Conservation (phyloP, 1,140 invertebrate species). For the Diprion similis region DNA sequence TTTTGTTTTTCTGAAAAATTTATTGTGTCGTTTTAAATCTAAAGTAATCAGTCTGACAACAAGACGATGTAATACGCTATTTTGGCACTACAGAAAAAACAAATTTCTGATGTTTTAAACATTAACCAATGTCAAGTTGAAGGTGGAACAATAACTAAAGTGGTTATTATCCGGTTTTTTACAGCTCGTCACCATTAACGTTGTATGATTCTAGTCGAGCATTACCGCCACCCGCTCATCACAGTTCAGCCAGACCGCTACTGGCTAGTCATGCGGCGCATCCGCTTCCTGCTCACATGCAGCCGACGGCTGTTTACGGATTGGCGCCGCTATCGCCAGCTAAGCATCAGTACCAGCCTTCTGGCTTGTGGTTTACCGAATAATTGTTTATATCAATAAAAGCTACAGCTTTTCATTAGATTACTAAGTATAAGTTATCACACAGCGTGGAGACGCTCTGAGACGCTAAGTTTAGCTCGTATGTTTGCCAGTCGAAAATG, state of each 20-base stretch:
- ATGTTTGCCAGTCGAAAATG: too few species aligned
- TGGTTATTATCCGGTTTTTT: conserved; percentile 51
- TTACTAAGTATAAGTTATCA: too few species aligned
- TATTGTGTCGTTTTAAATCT: too few species aligned
- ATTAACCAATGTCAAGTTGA: too few species aligned
- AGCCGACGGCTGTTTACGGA: conserved; percentile 72
- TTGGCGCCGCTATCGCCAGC: conserved; percentile 77
- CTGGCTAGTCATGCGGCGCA: conserved; percentile 76
- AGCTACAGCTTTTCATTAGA: too few species aligned
- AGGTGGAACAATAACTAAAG: conserved; percentile 37
- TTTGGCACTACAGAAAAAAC: too few species aligned
- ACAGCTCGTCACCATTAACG: conserved; percentile 61
- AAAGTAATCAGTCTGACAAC: too few species aligned
- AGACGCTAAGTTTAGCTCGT: too few species aligned
- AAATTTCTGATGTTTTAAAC: too few species aligned
- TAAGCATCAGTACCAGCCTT: conserved; percentile 75
- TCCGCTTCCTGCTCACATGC: conserved; percentile 85
- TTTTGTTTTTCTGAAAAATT: too few species aligned
- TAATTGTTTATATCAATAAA: conserved; percentile 41
- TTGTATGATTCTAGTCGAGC: conserved; percentile 71
- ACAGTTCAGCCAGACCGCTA: conserved; percentile 81
- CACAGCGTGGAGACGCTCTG: too few species aligned
- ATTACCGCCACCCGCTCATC: conserved; percentile 84
- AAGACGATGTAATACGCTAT: too few species aligned
- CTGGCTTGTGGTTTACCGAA: conserved; percentile 80